Percentiles rank a stretch among this genome's conserved stretches.
These are phyloP conservation scores for Drosophila obscura DNA, from an alignment of 1,140 invertebrate genomes.

Conservation along the genomic window DNA sequence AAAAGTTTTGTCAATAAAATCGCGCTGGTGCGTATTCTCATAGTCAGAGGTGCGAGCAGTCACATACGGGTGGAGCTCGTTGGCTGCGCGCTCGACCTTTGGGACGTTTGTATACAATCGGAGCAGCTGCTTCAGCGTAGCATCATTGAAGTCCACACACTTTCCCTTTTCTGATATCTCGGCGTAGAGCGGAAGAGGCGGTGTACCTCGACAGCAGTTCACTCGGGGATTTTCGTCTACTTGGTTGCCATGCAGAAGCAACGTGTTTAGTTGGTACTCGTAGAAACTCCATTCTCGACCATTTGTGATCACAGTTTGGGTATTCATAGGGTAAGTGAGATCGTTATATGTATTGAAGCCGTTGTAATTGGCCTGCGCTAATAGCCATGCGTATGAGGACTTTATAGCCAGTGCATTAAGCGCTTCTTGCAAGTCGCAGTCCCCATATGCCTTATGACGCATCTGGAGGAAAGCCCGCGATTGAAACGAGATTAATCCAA, in stretches of 20 bases:
- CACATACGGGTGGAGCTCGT: slow-evolving; percentile 90
- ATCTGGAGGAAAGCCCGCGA: slow-evolving; percentile 86
- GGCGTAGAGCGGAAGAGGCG: slow-evolving; percentile 90
- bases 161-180: slow-evolving; percentile 87
- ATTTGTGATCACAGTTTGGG: slow-evolving; percentile 93
- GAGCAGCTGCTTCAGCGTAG: slow-evolving; percentile 89
- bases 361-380: slow-evolving; percentile 92
- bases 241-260: slow-evolving; percentile 87
- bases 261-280: slow-evolving; percentile 95
- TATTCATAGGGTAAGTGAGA: slow-evolving; percentile 93
- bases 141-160: slow-evolving; percentile 92
- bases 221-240: slow-evolving; percentile 87
- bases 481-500: slow-evolving; percentile 90
- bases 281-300: slow-evolving; percentile 93
- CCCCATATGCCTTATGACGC: slow-evolving; percentile 83
- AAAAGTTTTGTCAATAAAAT: slow-evolving; percentile 88
- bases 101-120: slow-evolving; percentile 91
- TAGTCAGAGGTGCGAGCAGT: slow-evolving; percentile 87
- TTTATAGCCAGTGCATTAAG: slow-evolving; percentile 89
- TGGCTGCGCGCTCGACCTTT: slow-evolving; percentile 85
- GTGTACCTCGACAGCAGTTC: slow-evolving; percentile 93
- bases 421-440: slow-evolving; percentile 86
- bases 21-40: slow-evolving; percentile 86
- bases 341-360: slow-evolving; percentile 95
- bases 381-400: slow-evolving; percentile 91